These are phyloP conservation scores for Heterotilapia buettikoferi DNA, from an alignment of 2,113 vertebrate species.

Conservation along the genomic window DNA sequence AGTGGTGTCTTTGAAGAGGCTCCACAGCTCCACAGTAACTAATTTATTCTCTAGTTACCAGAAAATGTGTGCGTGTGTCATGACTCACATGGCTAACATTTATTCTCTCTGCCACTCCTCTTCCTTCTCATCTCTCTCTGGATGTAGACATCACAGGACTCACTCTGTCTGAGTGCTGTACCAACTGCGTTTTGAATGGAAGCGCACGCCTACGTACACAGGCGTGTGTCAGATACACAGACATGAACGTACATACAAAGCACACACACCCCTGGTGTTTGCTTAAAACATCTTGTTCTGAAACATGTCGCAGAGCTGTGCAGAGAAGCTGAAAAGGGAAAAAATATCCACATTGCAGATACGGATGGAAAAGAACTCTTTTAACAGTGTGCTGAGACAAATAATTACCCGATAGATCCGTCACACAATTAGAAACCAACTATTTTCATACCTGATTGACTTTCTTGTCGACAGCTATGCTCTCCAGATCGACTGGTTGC, in stretches of 20 bases:
- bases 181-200: constrained; percentile 29
- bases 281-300: background rate
- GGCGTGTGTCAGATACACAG: background rate
- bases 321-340: background rate
- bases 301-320: background rate
- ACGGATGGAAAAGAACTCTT: background rate
- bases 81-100: constrained; percentile 28
- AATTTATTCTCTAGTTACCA: constrained; percentile 22
- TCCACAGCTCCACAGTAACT: background rate
- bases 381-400: background rate
- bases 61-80: background rate
- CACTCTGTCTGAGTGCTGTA: constrained; percentile 27
- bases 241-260: background rate
- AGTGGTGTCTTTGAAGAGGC: constrained; percentile 1
- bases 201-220: constrained; percentile 1
- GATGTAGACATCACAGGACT: constrained; percentile 39
- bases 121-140: constrained; percentile 32
- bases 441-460: background rate
- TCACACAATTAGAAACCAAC: background rate
- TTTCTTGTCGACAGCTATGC: background rate
- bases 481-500: background rate
- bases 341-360: background rate
- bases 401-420: background rate
- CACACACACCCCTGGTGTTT: background rate
- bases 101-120: constrained; percentile 21